Evolutionary conservation across 1,140 invertebrate species (phyloP).

Genomic region (Zaprionus kolodkinae): DNA sequence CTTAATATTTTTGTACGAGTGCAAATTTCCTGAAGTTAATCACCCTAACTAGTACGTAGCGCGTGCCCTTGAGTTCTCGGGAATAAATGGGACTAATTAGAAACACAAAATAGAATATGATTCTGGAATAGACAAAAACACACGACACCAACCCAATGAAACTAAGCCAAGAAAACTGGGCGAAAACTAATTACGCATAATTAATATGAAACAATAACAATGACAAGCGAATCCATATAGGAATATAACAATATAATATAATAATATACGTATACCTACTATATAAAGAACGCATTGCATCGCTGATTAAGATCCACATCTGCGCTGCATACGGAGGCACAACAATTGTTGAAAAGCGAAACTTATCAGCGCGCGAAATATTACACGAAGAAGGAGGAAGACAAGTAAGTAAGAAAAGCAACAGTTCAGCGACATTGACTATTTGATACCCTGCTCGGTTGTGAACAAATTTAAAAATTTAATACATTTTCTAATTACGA

Average conservation of each 20-base stretch:
- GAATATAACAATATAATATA: slow-evolving; percentile 14
- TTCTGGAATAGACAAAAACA: slow-evolving; percentile 17
- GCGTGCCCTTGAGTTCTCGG: slow-evolving; percentile 42
- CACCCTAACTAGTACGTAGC: slow-evolving; percentile 21
- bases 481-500: too few relatives aligned
- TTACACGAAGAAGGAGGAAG: slow-evolving; percentile 21
- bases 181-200: slow-evolving; percentile 48
- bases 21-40: slow-evolving; percentile 75
- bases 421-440: not conserved
- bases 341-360: slow-evolving; percentile 22
- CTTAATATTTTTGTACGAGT: slow-evolving; percentile 58
- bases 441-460: not conserved
- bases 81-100: slow-evolving; percentile 31
- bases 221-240: slow-evolving; percentile 22
- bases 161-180: slow-evolving; percentile 19
- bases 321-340: slow-evolving; percentile 1
- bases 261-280: slow-evolving; percentile 6
- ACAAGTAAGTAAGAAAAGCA: slow-evolving; percentile 11
- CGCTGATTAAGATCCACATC: slow-evolving; percentile 43
- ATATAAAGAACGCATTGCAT: slow-evolving; percentile 14
- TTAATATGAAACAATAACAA: slow-evolving; percentile 45
- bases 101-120: slow-evolving; percentile 21
- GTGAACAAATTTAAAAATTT: too few relatives aligned
- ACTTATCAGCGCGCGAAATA: slow-evolving; percentile 41
- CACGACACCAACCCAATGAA: not conserved